Evolutionary conservation across 2,113 vertebrate species (phyloP).

Genomic region (Probosciger aterrimus): DNA sequence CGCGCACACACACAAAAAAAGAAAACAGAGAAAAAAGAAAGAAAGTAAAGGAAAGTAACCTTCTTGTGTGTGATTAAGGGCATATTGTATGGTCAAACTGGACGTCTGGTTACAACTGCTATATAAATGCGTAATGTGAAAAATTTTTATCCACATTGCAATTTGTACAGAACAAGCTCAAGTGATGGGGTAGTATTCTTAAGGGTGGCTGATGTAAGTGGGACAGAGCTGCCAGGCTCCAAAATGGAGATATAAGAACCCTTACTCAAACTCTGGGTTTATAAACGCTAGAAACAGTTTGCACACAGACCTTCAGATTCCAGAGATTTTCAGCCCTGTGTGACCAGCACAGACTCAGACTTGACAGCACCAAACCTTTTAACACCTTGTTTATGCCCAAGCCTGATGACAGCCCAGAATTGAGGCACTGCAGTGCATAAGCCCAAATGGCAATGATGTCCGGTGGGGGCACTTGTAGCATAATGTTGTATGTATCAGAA

Average conservation of each 20-base stretch:
- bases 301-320: not conserved
- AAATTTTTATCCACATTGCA: not conserved
- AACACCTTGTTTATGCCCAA: not conserved
- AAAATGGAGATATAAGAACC: not conserved
- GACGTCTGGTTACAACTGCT: not conserved
- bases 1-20: not conserved
- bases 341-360: not conserved
- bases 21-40: not conserved
- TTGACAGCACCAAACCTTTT: not conserved
- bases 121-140: not conserved
- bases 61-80: not conserved
- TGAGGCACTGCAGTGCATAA: not conserved
- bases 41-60: not conserved
- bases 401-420: not conserved
- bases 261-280: not conserved
- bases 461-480: not conserved
- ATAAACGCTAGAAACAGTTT: not conserved
- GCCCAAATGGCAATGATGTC: accelerated
- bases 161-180: not conserved
- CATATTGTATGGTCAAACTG: not conserved
- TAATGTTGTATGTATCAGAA: not conserved
- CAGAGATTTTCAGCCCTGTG: not conserved
- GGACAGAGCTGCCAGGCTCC: not conserved
- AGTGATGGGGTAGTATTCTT: not conserved
- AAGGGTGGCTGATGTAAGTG: not conserved